Evolutionary conservation across 2,113 vertebrate species (phyloP), one percentile per base, ranked within the genome.

Genomic region (Ochotona curzoniae): DNA sequence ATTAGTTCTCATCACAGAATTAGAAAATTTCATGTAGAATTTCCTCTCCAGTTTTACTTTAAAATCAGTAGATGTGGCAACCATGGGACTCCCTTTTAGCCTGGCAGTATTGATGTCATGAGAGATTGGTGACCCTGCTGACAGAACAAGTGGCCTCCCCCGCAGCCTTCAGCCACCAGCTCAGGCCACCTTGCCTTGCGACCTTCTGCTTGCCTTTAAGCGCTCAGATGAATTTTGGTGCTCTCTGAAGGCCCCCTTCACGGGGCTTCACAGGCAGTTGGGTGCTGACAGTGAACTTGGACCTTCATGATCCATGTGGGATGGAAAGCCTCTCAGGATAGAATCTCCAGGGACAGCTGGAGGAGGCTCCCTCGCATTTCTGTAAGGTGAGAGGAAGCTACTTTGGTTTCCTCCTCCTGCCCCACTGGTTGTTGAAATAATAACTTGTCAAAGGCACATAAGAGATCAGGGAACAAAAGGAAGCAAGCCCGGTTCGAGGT

Each of bases 1-100:
- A 66, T 76, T 89, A 23, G 8, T 74, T 93, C 89, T 87, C 18
- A 47, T 91, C 49, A 30, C 28, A 85, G 38, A 78, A 64, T 38
- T 81, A 28, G 26, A 8, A 74, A 87, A 84, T 74, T 78, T 93
- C n/a, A 63, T 32, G 60, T 4, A 66, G 69, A 80, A 90, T 74
- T 81, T 87, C 51, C 80, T 30, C 49, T 57, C 38, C 1, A 60
- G 20, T 17, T 82, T 93, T 3, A 60, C 49, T 89, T 60, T 30
- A 67, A 87, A 81, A 35, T 20, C 26, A 28, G 67, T 63, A n/a
- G 49, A 35, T 63, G 15, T 70, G 70, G 20, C 49, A 54, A 32
- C 10, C 23, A 1, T 17, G 60, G n/a, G 32, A 0, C 30, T 15
- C 60, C 70, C 1, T 0, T 1, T 71, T 49, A 57, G 49, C 61